Percentiles rank a stretch among this genome's conserved stretches.
Conservation (phyloP, 2,113 vertebrate species). For the Mus pahari region DNA sequence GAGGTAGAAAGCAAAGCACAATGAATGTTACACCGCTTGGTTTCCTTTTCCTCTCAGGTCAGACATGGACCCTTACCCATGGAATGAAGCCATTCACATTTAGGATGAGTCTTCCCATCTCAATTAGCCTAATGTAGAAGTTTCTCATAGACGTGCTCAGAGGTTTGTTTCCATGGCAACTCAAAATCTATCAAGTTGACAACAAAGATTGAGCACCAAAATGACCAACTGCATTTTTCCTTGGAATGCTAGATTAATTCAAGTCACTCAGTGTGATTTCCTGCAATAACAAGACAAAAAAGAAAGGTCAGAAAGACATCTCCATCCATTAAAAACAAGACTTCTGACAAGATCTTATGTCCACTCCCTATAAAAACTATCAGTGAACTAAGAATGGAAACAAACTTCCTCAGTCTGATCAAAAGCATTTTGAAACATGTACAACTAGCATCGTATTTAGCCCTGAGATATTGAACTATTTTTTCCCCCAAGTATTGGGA, state of each 20-base stretch:
- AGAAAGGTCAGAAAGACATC: not conserved
- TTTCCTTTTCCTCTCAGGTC: not conserved
- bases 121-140: not conserved
- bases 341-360: not conserved
- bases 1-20: not conserved
- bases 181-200: not conserved
- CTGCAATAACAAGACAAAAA: not conserved
- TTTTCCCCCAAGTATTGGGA: not conserved
- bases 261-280: not conserved
- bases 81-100: not conserved
- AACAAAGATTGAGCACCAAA: not conserved
- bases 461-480: not conserved
- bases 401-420: not conserved
- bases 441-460: not conserved
- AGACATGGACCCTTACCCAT: not conserved
- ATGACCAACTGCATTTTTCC: not conserved
- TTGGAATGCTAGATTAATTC: constrained; percentile 9
- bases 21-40: too few species aligned
- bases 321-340: not conserved
- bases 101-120: not conserved
- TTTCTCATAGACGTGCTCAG: not conserved
- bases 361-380: not conserved
- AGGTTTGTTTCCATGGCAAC: not conserved
- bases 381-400: not conserved
- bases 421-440: not conserved